Base-by-base conservation (phyloP, 2,797 vertebrate genomes). In the Amniataba percoides region DNA sequence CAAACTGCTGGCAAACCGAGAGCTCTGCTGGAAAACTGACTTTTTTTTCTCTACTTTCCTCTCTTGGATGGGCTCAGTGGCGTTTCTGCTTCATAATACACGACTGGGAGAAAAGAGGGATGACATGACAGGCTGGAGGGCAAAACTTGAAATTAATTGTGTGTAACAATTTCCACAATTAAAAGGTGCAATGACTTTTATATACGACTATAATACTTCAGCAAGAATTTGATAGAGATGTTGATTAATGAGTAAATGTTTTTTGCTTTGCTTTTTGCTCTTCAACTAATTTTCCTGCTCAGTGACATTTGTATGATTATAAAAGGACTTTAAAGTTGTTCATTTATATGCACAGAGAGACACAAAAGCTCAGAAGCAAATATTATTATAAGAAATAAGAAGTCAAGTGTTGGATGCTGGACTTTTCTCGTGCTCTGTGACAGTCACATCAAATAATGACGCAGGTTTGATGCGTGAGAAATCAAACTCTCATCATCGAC, bases 11-110 rank as follows among this genome's bases (percentile, higher is more conserved):
- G 80, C 62, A 79, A 66, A 51, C 34, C 43, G 21, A 71, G 55
- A 59, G 36, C 66, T 76, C 34, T 0, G 27, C 75, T 83, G 88
- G 85, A 85, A 90, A 83, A 81, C 21, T 0, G 0, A 51, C 21
- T 12, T 15, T 48, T 66, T 19, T 49, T 27, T 10, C 3, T 19
- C 4, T 5, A 5, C 21, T 15, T 11, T 23, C 1, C 49, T 34
- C 67, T 60, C 31, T 51, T 60, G 45, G 71, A 80, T 5, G 0
- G 5, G 6, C 27, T 55, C n/a, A 5, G 58, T 14, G 31, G 27
- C 2, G 2, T 57, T 80, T 81, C 27, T 70, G 3, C 62, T 71
- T 63, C 51, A 61, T 46, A 45, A 45, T 12, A 49, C 57, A 43
- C 73, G 77, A 53, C 18, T 31, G 74, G 34, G 43, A 82, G 60